phyloP scores from a whole-genome alignment of 2,797 vertebrate species.

The Mallotus villosus region DNA sequence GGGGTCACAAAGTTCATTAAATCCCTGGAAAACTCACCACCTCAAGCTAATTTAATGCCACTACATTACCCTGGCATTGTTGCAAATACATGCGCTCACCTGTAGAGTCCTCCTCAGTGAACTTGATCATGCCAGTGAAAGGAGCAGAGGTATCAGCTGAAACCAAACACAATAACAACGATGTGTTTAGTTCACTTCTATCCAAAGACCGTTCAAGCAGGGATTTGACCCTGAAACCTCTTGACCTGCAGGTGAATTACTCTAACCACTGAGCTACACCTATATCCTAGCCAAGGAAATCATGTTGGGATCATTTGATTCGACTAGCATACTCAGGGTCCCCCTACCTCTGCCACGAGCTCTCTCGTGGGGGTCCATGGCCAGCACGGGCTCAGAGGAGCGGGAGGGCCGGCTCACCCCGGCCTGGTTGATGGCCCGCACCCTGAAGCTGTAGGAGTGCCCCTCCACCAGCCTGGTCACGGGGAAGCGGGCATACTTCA shows the following conservation, averaged over 20 bases:
- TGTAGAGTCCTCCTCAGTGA: conserved; percentile 94
- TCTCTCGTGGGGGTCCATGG: conserved; percentile 92
- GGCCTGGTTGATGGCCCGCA: conserved; percentile 86
- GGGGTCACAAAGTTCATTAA: conserved; percentile 30
- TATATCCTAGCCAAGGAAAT: no score
- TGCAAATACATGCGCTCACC: conserved; percentile 65
- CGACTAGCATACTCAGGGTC: background rate
- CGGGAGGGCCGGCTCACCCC: conserved; percentile 89
- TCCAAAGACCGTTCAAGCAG: background rate
- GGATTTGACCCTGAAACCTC: background rate
- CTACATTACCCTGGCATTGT: background rate
- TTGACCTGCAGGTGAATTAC: no score
- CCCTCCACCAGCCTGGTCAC: conserved; percentile 96
- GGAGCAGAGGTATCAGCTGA: conserved; percentile 91
- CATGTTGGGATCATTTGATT: background rate
- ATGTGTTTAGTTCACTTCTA: background rate
- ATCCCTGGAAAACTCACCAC: background rate
- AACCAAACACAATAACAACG: background rate
- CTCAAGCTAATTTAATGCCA: background rate
- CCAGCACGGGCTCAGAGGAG: conserved; percentile 86
- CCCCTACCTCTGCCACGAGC: conserved; percentile 85
- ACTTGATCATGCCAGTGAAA: conserved; percentile 98
- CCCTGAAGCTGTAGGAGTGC: conserved; percentile 90
- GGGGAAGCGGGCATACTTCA: conserved; percentile 96
- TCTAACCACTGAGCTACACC: no score